Evolutionary conservation across 1,140 invertebrate species (phyloP), one percentile per base, ranked within the genome.

Genomic region (Brachionus plicatilis): DNA sequence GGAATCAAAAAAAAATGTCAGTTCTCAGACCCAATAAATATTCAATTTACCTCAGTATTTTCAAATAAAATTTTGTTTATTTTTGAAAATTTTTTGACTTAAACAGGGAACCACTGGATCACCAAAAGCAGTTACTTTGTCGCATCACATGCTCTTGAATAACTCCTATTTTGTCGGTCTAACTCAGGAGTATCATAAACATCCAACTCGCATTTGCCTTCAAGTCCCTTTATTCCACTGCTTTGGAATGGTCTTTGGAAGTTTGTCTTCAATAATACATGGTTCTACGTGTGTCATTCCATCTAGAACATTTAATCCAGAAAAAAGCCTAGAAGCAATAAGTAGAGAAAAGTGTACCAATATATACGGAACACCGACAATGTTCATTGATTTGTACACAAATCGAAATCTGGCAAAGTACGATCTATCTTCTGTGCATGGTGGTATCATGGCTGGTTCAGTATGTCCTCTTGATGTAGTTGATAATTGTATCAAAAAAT

Each of bases 211-310:
- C 6, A 89, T 94, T 53, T 95, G 95, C 87, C 86, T 94, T 0
- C 93, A 95, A 88, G 94, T 95, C 1, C 96, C 96, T 0, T 91
- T 97, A 12, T 99, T 97, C 88, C 97, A 99, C 88, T 95, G 94
- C 14, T 95, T 94, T 88, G 96, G 95, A 0, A 93, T 93, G 43
- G 91, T 94, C 1, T 90, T 94, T 45, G 94, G 93, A 0, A 89
- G 93, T 76, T 86, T 94, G 0, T 88, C 87, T 0, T 89, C 91
- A 14, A 82, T 94, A 0, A 91, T 93, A 94, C 87, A 37, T 85
- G 87, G 2, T 83, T 9, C 17, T 29, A 66, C n/a, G 41, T 75
- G 43, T 83, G 17, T 66, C 29, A 50, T 84, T 37, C 76, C 79
- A 7, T 78, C 53, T 56, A 68, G 45, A 56, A 24, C 27, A 12